Conservation (phyloP, 2,888 invertebrate species). For the Adela reaumurella region DNA sequence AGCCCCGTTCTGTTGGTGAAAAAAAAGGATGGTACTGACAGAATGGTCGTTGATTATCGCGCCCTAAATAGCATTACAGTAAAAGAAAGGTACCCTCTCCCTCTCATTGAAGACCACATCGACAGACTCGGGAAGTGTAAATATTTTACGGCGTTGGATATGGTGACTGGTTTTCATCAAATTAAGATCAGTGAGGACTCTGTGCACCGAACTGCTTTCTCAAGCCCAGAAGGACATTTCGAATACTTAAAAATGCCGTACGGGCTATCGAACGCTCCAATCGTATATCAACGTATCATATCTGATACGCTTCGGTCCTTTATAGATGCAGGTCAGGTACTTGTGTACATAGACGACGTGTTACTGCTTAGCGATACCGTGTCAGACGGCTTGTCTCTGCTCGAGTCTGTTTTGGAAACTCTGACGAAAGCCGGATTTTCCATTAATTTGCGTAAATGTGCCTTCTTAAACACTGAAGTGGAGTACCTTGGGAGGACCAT, state of each 20-base stretch:
- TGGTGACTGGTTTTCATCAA: constrained; percentile 5
- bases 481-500: no score
- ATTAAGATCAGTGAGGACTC: background rate
- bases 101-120: background rate
- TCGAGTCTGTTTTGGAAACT: no score
- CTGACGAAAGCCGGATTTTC: no score
- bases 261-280: constrained; percentile 1
- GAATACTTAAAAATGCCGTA: constrained; percentile 4
- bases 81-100: background rate
- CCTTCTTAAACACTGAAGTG: no score
- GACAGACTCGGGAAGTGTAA: background rate
- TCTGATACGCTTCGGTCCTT: background rate
- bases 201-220: background rate
- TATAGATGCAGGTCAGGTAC: constrained; percentile 1
- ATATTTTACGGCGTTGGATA: background rate
- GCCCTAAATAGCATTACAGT: background rate
- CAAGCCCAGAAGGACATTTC: constrained; percentile 1
- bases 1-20: background rate
- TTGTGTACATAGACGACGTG: constrained; percentile 10
- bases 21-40: constrained; percentile 1
- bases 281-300: constrained; percentile 3
- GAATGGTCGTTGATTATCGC: background rate
- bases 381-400: no score
- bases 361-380: constrained; percentile 2
- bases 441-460: no score